Base-by-base conservation (phyloP, 2,797 vertebrate species). In the Lepus townsendii region DNA sequence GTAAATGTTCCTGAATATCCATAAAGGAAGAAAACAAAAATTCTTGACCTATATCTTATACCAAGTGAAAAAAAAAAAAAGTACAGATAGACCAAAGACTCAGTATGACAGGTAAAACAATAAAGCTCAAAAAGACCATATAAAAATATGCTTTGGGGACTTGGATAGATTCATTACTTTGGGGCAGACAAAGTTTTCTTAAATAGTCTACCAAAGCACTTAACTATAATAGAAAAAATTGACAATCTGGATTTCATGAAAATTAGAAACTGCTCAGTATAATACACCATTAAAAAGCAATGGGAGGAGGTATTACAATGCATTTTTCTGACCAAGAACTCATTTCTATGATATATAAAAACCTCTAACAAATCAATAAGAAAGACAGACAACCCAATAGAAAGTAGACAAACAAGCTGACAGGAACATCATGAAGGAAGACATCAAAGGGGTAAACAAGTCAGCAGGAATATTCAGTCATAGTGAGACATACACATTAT, bases 241-340 rank as follows among this genome's bases (percentile, higher is more conserved):
- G 30, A 71, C 42, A 62, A 27, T 71, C 4, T 66, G 8, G 60
- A 26, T 13, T 32, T 77, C 10, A 63, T 38, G 54, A 80, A 88
- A 89, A 84, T 62, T 52, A 76, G 72, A 93, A 90, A 52, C 14
- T 94, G 20, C 38, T 80, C 50, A 71, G 75, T 52, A 7, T 19
- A 82, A 84, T 24, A 30, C 7, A 84, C 13, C 19, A 66, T 24
- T 87, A 63, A 69, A 42, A 71, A 83, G 65, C 88, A 63, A 71
- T 20, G 32, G 38, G 24, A 83, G 19, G 83, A 52, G 22, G 54
- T 78, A 90, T 32, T 84, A 62, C 10, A 76, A 82, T 17, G 24
- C 0, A 50, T 65, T 75, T 65, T 63, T 17, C 42, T 86, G 24
- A 85, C 38, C 76, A 63, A 93, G 17, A 90, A 38, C 26, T 71